Evolutionary conservation across 23 tunicate genomes (phyloP).

Genomic region (Phallusia fumigata): DNA sequence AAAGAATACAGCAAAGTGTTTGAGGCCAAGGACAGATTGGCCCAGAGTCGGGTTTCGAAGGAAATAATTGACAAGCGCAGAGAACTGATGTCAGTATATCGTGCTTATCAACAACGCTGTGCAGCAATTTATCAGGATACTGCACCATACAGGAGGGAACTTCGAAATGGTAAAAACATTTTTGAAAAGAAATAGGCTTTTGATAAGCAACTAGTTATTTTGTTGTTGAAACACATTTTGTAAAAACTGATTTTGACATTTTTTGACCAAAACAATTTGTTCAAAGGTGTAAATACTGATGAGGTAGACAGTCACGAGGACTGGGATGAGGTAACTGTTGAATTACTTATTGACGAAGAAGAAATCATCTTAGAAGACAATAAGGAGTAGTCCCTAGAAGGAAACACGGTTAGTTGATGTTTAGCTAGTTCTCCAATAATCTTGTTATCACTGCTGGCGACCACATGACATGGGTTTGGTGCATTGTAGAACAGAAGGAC

Average conservation of each 20-base stretch:
- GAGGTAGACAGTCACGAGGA: constrained; percentile 94
- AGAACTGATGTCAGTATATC: constrained; percentile 53
- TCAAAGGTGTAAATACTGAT: constrained; percentile 87
- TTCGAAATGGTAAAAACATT: constrained; percentile 64
- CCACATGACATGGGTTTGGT: too few species aligned
- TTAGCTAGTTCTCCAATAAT: too few species aligned
- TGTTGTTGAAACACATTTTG: too few species aligned
- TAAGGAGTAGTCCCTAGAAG: constrained; percentile 39
- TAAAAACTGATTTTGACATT: too few species aligned
- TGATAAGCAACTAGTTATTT: background rate
- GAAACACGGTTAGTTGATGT: background rate
- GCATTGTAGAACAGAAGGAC: too few species aligned
- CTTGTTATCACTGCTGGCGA: too few species aligned
- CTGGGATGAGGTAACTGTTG: constrained; percentile 91
- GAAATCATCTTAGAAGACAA: constrained; percentile 67
- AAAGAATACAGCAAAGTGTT: constrained; percentile 77
- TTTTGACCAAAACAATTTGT: too few species aligned
- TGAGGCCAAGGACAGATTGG: constrained; percentile 89
- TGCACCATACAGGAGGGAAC: constrained; percentile 77
- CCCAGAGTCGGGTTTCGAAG: constrained; percentile 77
- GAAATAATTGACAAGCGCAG: constrained; percentile 89
- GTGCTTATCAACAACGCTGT: constrained; percentile 43
- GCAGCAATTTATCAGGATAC: constrained; percentile 51
- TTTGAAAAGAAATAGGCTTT: background rate
- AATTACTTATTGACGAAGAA: constrained; percentile 86